A percentile compares a stretch with the other conserved stretches of the same genome.
Evolutionary conservation across 2,888 invertebrate species (phyloP).

Genomic region (Hirtodrosophila duncani): DNA sequence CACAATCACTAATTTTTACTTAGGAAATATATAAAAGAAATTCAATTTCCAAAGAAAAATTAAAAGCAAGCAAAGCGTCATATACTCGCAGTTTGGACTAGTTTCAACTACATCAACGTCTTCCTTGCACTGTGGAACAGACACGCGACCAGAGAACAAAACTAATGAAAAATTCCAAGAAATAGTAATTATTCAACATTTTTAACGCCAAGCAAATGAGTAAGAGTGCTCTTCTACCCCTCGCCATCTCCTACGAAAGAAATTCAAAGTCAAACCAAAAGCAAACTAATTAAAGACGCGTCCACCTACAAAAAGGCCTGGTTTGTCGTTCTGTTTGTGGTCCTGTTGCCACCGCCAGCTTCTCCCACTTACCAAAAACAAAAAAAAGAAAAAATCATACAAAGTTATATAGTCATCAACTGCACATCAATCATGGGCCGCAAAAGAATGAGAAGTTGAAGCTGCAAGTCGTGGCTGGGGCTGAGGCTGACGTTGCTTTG

Average conservation of each 20-base stretch:
- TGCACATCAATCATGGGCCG: constrained; percentile 73
- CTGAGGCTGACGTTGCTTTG: constrained; percentile 39
- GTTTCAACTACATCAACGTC: too few relatives aligned
- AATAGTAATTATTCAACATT: constrained; percentile 71
- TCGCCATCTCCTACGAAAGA: constrained; percentile 13
- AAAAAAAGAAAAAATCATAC: constrained; percentile 61
- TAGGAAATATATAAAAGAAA: constrained; percentile 26
- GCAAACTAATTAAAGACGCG: constrained; percentile 67
- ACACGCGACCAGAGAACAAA: constrained; percentile 52
- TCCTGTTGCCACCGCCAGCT: constrained; percentile 12
- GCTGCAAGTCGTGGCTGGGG: constrained; percentile 4
- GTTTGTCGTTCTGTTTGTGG: not conserved
- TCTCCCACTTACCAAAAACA: constrained; percentile 20
- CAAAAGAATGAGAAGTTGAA: constrained; percentile 31
- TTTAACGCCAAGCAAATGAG: constrained; percentile 64
- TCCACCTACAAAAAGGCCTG: constrained; percentile 59
- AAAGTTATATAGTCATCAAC: constrained; percentile 75
- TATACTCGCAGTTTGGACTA: too few relatives aligned
- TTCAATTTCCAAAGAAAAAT: constrained; percentile 37
- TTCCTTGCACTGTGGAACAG: constrained; percentile 16
- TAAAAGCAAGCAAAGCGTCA: not conserved
- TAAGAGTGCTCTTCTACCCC: constrained; percentile 15
- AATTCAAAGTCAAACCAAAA: constrained; percentile 28
- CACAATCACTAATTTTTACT: constrained; percentile 26
- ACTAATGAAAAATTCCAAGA: constrained; percentile 62